Percentiles rank a stretch among this genome's conserved stretches.
Conservation (phyloP, 2,888 invertebrate genomes). For the Nipponacmea schrenckii region DNA sequence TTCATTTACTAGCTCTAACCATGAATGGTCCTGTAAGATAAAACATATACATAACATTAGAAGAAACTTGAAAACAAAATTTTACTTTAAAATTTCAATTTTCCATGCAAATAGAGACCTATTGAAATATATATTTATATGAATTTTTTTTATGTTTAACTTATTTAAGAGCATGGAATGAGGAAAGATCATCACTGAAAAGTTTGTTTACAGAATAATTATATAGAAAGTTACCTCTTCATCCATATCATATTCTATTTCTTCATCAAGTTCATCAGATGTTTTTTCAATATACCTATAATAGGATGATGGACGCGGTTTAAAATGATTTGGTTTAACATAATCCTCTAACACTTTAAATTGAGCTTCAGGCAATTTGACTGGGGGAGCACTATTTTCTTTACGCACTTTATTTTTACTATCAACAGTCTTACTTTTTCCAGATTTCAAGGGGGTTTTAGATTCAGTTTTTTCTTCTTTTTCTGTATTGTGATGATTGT, state of each 20-base stretch:
- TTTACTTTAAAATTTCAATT: neutral
- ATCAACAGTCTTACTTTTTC: constrained; percentile 22
- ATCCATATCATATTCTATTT: constrained; percentile 95
- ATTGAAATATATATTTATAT: too few species aligned
- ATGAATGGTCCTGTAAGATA: constrained; percentile 80
- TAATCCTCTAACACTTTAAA: constrained; percentile 80
- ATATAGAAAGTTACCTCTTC: constrained; percentile 84
- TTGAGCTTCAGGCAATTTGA: constrained; percentile 77
- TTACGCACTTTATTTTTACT: constrained; percentile 44
- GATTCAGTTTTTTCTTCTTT: constrained; percentile 62
- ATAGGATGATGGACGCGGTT: constrained; percentile 86
- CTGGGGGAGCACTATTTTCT: constrained; percentile 37
- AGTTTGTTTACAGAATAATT: too few species aligned
- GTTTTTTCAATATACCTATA: constrained; percentile 91
- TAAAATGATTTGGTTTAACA: constrained; percentile 81
- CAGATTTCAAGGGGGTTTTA: constrained; percentile 45
- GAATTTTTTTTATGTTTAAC: too few species aligned
- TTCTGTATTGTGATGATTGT: constrained; percentile 63
- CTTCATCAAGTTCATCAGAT: constrained; percentile 92
- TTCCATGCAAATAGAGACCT: too few species aligned
- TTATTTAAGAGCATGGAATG: too few species aligned
- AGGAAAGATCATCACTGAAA: too few species aligned
- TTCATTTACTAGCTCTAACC: constrained; percentile 90
- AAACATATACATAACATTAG: neutral
- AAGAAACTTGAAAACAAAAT: neutral